Evolutionary conservation across 2,113 vertebrate genomes (phyloP).

Genomic region (Damaliscus lunatus): DNA sequence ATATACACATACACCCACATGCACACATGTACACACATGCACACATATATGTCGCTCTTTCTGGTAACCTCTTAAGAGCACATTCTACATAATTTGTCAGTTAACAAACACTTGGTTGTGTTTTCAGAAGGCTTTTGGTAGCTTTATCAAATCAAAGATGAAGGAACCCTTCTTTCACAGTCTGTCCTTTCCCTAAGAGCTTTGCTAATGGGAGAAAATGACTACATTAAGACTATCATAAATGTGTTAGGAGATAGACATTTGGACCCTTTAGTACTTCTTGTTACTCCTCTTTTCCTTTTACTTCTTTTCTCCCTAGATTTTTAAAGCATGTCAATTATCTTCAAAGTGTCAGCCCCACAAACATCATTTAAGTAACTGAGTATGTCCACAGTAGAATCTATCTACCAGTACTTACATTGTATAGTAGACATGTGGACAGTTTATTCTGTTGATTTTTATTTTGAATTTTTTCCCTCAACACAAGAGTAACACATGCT

Average conservation of each 20-base stretch:
- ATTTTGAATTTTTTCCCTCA: neutral
- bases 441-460: neutral
- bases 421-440: neutral
- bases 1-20: neutral
- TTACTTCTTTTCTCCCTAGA: neutral
- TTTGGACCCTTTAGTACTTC: neutral
- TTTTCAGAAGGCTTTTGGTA: conserved; percentile 11
- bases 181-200: neutral
- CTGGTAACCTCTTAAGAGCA: neutral
- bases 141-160: neutral
- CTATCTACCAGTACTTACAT: neutral
- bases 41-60: neutral
- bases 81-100: neutral
- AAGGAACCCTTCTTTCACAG: neutral
- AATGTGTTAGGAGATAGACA: neutral
- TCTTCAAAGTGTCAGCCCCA: neutral
- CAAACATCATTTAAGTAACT: neutral
- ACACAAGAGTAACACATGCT: neutral
- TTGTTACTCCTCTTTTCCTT: neutral
- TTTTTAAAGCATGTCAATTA: neutral
- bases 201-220: neutral
- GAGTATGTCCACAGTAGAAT: neutral
- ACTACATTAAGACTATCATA: neutral
- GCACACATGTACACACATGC: neutral
- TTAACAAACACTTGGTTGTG: neutral